Evolutionary conservation across 2,797 vertebrate species (phyloP).

Genomic region (Pelochelys cantorii): DNA sequence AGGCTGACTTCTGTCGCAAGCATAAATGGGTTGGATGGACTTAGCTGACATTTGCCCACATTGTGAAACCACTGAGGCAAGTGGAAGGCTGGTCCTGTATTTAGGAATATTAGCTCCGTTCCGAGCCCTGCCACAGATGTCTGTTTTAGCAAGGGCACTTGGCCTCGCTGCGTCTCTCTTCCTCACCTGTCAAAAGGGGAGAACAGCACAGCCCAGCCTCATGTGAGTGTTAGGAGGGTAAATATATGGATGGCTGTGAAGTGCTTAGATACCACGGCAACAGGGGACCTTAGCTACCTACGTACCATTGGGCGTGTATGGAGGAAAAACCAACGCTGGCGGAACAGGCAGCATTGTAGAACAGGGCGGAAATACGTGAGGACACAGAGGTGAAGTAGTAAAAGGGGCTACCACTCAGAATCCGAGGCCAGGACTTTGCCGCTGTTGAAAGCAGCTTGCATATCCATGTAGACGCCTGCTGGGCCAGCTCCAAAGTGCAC

Average conservation of each 20-base stretch:
- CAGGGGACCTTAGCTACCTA: background rate
- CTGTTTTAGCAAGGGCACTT: background rate
- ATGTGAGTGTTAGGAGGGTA: background rate
- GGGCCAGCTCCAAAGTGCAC: background rate
- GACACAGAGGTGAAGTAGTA: background rate
- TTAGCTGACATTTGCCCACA: conserved; percentile 42
- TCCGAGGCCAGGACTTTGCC: background rate
- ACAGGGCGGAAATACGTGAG: background rate
- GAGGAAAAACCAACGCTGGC: background rate
- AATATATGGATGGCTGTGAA: background rate
- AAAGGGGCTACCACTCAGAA: background rate
- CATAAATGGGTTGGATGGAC: conserved; percentile 30
- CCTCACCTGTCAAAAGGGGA: conserved; percentile 1
- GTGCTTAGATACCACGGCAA: background rate
- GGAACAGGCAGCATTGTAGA: background rate
- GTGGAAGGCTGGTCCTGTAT: background rate
- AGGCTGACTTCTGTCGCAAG: conserved; percentile 55
- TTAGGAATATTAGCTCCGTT: background rate
- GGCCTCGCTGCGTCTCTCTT: background rate
- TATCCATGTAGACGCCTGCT: background rate
- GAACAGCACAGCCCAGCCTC: no score
- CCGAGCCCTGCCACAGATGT: rapidly evolving
- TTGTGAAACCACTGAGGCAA: background rate
- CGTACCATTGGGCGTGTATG: background rate
- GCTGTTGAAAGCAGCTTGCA: background rate